A percentile compares a stretch with the other conserved stretches of the same genome.
These are phyloP conservation scores for Nanorana parkeri DNA, from an alignment of 2,113 vertebrate species.

Conservation along the genomic window DNA sequence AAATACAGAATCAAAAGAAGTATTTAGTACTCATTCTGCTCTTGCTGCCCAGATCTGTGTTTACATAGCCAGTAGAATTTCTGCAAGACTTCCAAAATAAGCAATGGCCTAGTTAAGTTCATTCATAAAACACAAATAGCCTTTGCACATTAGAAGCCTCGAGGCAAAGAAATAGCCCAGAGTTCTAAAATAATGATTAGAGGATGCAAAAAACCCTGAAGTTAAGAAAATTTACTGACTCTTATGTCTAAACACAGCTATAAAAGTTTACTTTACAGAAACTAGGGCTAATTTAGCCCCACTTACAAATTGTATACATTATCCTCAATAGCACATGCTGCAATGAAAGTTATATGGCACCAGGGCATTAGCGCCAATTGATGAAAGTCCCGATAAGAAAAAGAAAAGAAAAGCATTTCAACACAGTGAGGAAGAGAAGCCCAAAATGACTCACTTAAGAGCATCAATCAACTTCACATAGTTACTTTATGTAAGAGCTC, in stretches of 20 bases:
- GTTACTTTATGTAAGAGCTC: too few species aligned
- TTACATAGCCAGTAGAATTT: slow-evolving; percentile 44
- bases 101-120: slow-evolving; percentile 29
- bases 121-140: slow-evolving; percentile 51
- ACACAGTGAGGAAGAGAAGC: too few species aligned
- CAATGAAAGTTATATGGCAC: slow-evolving; percentile 13
- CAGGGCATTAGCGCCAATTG: neutral
- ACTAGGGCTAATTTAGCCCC: slow-evolving; percentile 2
- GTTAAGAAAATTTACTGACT: neutral
- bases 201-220: slow-evolving; percentile 1
- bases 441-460: too few species aligned
- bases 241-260: neutral
- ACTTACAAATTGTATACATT: slow-evolving; percentile 24
- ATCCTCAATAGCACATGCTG: neutral
- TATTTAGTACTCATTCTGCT: slow-evolving; percentile 22
- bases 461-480: too few species aligned
- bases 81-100: slow-evolving; percentile 43
- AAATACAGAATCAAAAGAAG: neutral
- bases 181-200: slow-evolving; percentile 22
- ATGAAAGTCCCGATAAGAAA: neutral
- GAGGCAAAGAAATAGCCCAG: slow-evolving; percentile 15
- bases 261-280: neutral
- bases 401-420: neutral
- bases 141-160: slow-evolving; percentile 20
- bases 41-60: slow-evolving; percentile 30